These are phyloP conservation scores for Colostygia pectinataria DNA, from an alignment of 2,888 invertebrate species.

Conservation along the genomic window DNA sequence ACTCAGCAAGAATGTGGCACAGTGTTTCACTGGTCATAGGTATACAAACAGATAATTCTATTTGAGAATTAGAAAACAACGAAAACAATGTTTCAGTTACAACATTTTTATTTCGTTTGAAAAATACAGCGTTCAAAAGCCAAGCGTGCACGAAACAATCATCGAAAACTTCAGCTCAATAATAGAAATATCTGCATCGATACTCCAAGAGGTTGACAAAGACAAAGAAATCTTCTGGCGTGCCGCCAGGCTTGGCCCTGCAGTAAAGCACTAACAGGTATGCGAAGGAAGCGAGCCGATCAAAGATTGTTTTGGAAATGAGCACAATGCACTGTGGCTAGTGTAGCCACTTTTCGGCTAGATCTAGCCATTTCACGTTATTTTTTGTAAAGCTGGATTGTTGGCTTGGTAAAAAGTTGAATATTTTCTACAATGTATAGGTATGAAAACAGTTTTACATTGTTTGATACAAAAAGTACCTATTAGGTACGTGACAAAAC, in stretches of 20 bases:
- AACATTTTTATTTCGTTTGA: no score
- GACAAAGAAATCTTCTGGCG: slow-evolving; percentile 76
- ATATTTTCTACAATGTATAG: no score
- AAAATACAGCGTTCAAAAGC: slow-evolving; percentile 1
- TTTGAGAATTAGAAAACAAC: no score
- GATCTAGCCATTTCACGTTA: slow-evolving; percentile 2
- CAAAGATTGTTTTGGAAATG: slow-evolving; percentile 71
- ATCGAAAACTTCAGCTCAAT: slow-evolving; percentile 45
- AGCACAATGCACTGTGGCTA: slow-evolving; percentile 41
- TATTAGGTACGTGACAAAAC: no score
- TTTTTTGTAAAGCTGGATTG: no score
- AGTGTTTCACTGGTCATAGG: no score
- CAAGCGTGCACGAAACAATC: slow-evolving; percentile 15
- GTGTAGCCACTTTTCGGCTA: not conserved
- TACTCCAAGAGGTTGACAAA: slow-evolving; percentile 63
- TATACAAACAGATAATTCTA: no score
- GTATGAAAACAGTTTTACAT: no score
- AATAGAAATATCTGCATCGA: slow-evolving; percentile 66
- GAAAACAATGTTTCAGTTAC: no score
- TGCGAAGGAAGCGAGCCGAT: slow-evolving; percentile 60
- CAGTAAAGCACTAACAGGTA: slow-evolving; percentile 47
- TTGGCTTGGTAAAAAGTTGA: no score
- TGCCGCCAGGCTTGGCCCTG: slow-evolving; percentile 45
- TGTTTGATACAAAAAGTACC: no score
- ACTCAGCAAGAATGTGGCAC: no score